Conservation (phyloP, 2,888 invertebrate species). For the Tuberolachnus salignus region DNA sequence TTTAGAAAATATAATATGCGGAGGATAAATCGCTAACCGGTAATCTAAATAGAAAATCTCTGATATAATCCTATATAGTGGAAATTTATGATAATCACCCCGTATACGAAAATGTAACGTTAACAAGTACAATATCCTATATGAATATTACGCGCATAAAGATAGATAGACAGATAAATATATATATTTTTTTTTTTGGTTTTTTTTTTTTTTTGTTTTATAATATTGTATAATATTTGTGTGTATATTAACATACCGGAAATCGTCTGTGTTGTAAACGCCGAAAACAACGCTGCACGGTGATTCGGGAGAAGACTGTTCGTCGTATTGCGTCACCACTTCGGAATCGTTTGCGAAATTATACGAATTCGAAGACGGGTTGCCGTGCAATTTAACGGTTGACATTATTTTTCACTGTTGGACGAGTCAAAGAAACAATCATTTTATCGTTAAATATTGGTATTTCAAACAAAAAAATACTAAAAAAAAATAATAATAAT, state of each 20-base stretch:
- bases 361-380: constrained; percentile 27
- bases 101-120: too few relatives aligned
- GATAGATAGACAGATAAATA: too few relatives aligned
- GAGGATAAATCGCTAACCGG: too few relatives aligned
- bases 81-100: too few relatives aligned
- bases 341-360: constrained; percentile 41
- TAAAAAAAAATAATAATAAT: not conserved
- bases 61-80: too few relatives aligned
- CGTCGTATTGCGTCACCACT: not conserved
- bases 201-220: too few relatives aligned
- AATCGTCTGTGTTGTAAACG: constrained; percentile 28
- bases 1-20: too few relatives aligned
- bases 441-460: constrained; percentile 20
- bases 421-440: not conserved
- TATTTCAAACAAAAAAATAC: not conserved
- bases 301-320: constrained; percentile 39
- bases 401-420: constrained; percentile 39
- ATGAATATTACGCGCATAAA: too few relatives aligned
- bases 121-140: too few relatives aligned
- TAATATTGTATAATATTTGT: too few relatives aligned
- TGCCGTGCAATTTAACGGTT: constrained; percentile 27
- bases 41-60: too few relatives aligned
- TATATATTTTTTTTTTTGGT: too few relatives aligned
- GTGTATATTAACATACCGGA: constrained; percentile 31
- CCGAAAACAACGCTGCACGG: constrained; percentile 42